Base-by-base conservation (phyloP, 2,113 vertebrate species). In the Dermatemys mawii region DNA sequence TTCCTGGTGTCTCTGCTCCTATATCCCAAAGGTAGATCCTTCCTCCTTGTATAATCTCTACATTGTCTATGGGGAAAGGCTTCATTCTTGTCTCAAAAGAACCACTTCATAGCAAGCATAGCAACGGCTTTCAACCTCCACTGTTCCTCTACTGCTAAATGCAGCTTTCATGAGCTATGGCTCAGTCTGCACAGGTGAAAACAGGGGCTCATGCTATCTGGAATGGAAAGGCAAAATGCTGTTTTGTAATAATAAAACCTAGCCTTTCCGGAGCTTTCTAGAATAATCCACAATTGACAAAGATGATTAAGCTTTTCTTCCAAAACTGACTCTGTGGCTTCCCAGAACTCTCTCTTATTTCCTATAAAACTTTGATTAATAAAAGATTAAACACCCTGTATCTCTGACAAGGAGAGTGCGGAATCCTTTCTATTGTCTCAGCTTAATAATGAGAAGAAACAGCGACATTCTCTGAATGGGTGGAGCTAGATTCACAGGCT, bases 141-240 rank as follows among this genome's bases (percentile, higher is more conserved):
- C 1, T 5, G 0, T 0, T 0, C 63, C 17, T 57, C 21, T 0
- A n/a, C 0, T 0, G 38, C 16, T 24, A 32, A 48, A 46, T 6
- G 2, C 51, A 21, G 1, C 38, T 49, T n/a, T 70, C 0, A 1
- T 38, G 51, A 67, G 32, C 63, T n/a, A 21, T 63, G 32, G 16
- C 32, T 21, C 32, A 67, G 35, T 8, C 60, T 19, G 60, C 32
- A 35, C 35, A 4, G 1, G 60, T n/a, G 60, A n/a, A 67, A 67
- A 67, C 10, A 35, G 19, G 73, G 2, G 11, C 13, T 14, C 12
- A 44, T 46, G 12, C 13, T 46, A 14, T 76, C 24, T 9, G 32
- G 51, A 35, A n/a, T 24, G 46, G 78, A n/a, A 50, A 48, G 63
- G n/a, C 63, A 70, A 38, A 38, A 38, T 38, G 63, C 63, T 70